Evolutionary conservation across 2,888 invertebrate genomes (phyloP), one percentile per base, ranked within the genome.

Genomic region (Platycnemis pennipes): DNA sequence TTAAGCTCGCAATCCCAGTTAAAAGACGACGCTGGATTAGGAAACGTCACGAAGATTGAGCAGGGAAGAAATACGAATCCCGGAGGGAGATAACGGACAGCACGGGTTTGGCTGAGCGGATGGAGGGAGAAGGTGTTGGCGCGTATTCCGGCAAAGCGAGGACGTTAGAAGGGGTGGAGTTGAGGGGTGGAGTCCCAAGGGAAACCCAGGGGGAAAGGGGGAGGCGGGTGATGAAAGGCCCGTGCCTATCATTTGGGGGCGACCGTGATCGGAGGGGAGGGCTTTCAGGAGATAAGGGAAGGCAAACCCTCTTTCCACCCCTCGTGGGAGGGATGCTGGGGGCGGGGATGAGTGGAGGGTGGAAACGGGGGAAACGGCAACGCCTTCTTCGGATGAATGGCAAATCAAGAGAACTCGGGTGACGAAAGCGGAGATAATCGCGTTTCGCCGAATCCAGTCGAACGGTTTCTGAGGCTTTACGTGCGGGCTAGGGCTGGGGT

Each of bases 391-490:
- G 91, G n/a, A 22, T 44, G 63, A 63, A 89, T 91, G n/a, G 45
- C 63, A n/a, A 91, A 91, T 56, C 44, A 56, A 53, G 89, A 19
- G 89, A 56, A 56, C 53, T 56, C 37, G 22, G 42, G 56, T 56
- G 56, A 42, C 37, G 56, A 89, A 56, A 89, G 45, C 26, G 63
- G 56, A 56, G 63, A 91, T 44, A 91, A 63, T 69, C 53, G 37
- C 44, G 69, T 44, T 87, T 63, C 91, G 44, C 63, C 42, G 22
- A 63, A 45, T 91, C 69, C 91, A 63, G 42, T 37, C 91, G n/a
- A 91, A 42, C 69, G 91, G 63, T 69, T 91, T 91, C 44, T 45
- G 91, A 91, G 91, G 44, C 63, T 42, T 49, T 69, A 26, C 44
- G 11, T 87, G 87, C 86, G 86, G 86, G 37, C 86, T n/a, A n/a